Evolutionary conservation across 2,113 vertebrate species (phyloP).

Genomic region (Lanius ludovicianus): DNA sequence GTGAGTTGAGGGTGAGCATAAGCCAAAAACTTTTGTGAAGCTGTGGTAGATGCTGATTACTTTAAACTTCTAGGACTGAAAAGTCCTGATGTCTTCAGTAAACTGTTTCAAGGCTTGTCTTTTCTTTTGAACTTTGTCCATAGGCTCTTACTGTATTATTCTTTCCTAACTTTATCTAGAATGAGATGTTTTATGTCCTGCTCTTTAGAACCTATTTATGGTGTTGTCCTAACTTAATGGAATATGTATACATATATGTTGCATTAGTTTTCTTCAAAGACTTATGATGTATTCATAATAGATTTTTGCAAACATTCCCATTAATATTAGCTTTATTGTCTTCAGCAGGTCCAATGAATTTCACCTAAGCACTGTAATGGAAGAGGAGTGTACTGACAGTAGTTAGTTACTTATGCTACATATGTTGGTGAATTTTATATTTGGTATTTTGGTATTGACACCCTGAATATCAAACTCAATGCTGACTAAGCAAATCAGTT

Average conservation of each 20-base stretch:
- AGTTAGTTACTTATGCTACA: not conserved
- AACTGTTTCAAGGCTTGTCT: not conserved
- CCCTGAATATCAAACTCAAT: not conserved
- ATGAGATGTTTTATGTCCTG: not conserved
- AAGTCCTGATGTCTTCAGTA: not conserved
- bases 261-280: not conserved
- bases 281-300: not conserved
- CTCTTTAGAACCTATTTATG: not conserved
- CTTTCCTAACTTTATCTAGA: not conserved
- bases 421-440: not conserved
- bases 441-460: not conserved
- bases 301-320: not conserved
- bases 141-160: not conserved
- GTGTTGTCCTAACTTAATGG: not conserved
- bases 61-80: not conserved
- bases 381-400: not conserved
- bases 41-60: not conserved
- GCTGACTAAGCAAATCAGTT: not conserved
- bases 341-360: not conserved
- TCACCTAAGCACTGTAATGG: not conserved
- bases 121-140: not conserved
- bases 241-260: not conserved
- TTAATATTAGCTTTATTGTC: not conserved
- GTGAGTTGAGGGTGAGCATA: not conserved
- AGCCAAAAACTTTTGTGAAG: not conserved